Base-by-base conservation (phyloP, 2,888 invertebrate species). In the Odiellus spinosus region DNA sequence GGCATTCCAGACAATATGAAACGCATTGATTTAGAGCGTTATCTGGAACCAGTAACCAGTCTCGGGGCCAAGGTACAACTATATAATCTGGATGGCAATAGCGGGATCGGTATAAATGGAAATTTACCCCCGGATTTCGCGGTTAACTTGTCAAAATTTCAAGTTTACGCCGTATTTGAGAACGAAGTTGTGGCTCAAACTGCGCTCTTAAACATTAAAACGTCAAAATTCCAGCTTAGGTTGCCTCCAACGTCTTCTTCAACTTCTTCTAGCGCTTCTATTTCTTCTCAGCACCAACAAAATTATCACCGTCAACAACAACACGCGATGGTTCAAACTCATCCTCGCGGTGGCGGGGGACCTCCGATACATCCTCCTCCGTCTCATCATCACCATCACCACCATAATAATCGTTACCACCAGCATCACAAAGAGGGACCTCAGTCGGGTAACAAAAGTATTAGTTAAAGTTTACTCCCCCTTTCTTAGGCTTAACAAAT, bases 1-100 rank as follows among this genome's bases (percentile, higher is more conserved):
- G 58, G 55, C 21, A 48, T 58, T 18, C 57, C 59, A 32, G 51
- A 52, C 32, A 55, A 55, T 14, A 46, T 57, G 48, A 55, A 53
- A 33, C 44, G 53, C 19, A 46, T 49, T 50, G 56, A 59, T 26
- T 45, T 52, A 19, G 57, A 56, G 35, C 45, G 49, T 32, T 54
- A 56, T 47, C 46, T 58, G 15, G 59, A 57, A 41, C 55, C 52
- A 42, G 55, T 59, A 18, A 47, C 50, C 14, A 47, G 47, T 34
- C 50, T 50, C 18, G 59, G 59, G 43, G 59, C 57, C 46, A 54
- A 54, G 44, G 49, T 56, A 32, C 48, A 53, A 46, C 50, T 53
- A 46, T 36, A 52, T 14, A 45, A 43, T 47, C 38, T 42, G 21
- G 53, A 50, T 46, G 50, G 39, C 41, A 38, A 18, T 38, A 38